A percentile compares a stretch with the other conserved stretches of the same genome.
phyloP scores from a whole-genome alignment of 2,888 invertebrate genomes.

The Ecliptopera silaceata region DNA sequence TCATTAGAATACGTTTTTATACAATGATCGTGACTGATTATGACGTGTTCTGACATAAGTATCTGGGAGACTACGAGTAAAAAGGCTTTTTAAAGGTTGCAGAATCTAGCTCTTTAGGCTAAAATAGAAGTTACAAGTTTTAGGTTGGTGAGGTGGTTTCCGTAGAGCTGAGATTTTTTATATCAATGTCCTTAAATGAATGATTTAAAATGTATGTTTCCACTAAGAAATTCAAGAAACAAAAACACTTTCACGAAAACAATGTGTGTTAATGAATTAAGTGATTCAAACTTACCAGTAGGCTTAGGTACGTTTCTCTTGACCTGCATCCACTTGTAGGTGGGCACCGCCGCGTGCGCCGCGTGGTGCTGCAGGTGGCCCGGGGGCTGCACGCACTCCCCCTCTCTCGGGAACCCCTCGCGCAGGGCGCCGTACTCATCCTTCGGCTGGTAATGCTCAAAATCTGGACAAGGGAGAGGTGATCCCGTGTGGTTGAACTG shows the following conservation, averaged over 20 bases:
- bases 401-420: conserved; percentile 65
- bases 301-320: conserved; percentile 98
- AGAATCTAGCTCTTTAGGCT: no score
- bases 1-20: neutral
- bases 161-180: no score
- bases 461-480: conserved; percentile 83
- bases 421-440: conserved; percentile 80
- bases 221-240: no score
- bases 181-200: no score
- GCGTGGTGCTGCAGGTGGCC: conserved; percentile 64
- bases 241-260: no score
- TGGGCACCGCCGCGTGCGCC: conserved; percentile 88
- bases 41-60: no score
- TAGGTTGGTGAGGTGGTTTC: no score
- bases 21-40: neutral
- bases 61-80: no score
- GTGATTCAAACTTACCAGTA: conserved; percentile 84
- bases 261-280: no score
- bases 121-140: no score
- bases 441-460: conserved; percentile 84
- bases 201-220: no score
- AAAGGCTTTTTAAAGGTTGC: no score
- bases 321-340: conserved; percentile 99
- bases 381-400: conserved; percentile 60
- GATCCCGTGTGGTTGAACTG: conserved; percentile 70